Conservation (phyloP, 92 coral and sea anemone species). For the Paragorgia papillata region DNA sequence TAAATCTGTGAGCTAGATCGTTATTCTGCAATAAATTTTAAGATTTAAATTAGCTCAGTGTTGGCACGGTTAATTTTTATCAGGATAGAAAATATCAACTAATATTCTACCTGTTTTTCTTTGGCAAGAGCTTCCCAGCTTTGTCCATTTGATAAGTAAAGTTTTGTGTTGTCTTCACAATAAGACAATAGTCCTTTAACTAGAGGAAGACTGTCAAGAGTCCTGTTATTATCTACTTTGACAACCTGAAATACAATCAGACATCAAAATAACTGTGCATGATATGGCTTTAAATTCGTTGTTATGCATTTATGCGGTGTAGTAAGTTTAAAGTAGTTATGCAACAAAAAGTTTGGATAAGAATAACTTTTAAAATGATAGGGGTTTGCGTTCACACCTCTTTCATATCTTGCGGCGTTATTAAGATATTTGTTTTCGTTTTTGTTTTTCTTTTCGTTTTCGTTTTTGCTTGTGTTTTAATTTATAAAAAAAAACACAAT, state of each 20-base stretch:
- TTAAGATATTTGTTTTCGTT: no score
- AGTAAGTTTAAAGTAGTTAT: no score
- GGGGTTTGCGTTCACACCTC: no score
- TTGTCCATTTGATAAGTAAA: conserved; percentile 13
- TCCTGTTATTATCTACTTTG: conserved; percentile 4
- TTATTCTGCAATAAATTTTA: not conserved
- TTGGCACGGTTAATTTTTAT: not conserved
- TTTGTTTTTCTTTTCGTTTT: no score
- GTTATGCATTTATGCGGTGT: no score
- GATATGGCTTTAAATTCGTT: no score
- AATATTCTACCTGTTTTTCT: conserved; percentile 4
- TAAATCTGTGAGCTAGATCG: not conserved
- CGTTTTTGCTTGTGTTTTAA: no score
- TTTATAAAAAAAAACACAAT: no score
- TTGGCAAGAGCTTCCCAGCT: conserved; percentile 6
- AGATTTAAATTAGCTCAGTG: not conserved
- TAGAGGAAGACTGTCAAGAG: not conserved
- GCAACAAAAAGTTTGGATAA: no score
- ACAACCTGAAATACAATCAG: conserved; percentile 10
- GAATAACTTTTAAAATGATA: no score
- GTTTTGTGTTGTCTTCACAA: conserved; percentile 16
- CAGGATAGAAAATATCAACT: not conserved
- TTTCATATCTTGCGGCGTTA: no score
- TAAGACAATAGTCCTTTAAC: conserved; percentile 13
- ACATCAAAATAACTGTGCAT: not conserved